These are phyloP conservation scores for Bradypodion ventrale DNA, from an alignment of 2,797 vertebrate genomes.

Conservation along the genomic window DNA sequence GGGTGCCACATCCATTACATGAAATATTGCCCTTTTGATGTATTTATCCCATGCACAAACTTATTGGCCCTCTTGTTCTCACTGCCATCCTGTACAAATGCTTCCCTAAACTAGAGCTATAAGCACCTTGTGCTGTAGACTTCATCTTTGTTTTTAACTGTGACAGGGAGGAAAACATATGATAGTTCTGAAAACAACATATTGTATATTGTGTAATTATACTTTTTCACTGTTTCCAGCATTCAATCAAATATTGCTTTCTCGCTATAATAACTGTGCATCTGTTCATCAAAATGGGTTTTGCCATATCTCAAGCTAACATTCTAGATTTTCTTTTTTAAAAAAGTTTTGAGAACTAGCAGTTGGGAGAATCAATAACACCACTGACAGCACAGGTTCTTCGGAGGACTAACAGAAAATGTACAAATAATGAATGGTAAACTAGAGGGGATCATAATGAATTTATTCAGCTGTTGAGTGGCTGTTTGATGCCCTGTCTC, in stretches of 20 bases:
- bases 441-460: background rate
- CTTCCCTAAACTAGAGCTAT: background rate
- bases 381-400: background rate
- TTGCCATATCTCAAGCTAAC: slow-evolving; percentile 15
- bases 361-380: slow-evolving; percentile 21
- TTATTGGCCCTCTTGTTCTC: background rate
- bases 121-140: slow-evolving; percentile 12
- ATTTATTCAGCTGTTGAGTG: background rate
- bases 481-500: no score
- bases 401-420: background rate
- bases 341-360: slow-evolving; percentile 38
- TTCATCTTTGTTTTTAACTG: slow-evolving; percentile 15
- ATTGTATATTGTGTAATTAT: slow-evolving; percentile 18
- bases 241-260: slow-evolving; percentile 37
- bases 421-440: background rate
- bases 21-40: background rate
- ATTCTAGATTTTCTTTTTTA: background rate
- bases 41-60: background rate
- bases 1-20: background rate
- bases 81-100: background rate
- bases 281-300: slow-evolving; percentile 12
- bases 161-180: background rate
- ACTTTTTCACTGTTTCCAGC: slow-evolving; percentile 40
- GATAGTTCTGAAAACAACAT: slow-evolving; percentile 23
- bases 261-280: slow-evolving; percentile 22